Conservation (phyloP, 2,888 invertebrate species). For the Trichogramma dendrolimi region DNA sequence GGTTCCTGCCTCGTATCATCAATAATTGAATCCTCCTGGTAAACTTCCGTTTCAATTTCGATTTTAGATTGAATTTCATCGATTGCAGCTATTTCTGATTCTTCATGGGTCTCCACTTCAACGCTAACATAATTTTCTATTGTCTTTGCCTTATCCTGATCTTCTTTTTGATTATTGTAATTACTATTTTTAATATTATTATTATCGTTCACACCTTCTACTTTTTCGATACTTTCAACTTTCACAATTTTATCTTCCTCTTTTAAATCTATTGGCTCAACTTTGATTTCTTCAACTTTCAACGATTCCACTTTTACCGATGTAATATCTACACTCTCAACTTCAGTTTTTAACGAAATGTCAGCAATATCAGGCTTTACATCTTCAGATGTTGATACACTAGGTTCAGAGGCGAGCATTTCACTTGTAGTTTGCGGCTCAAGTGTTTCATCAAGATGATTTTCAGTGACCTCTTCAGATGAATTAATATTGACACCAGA, state of each 20-base stretch:
- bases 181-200: slow-evolving; percentile 1
- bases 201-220: slow-evolving; percentile 1
- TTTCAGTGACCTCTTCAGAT: neutral
- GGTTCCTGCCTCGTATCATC: slow-evolving; percentile 37
- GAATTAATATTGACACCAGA: slow-evolving; percentile 39
- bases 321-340: slow-evolving; percentile 32
- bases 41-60: slow-evolving; percentile 7
- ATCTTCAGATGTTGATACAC: slow-evolving; percentile 40
- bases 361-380: slow-evolving; percentile 40
- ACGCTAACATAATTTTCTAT: no score
- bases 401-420: no score
- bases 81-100: neutral
- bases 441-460: no score
- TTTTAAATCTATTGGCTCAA: neutral
- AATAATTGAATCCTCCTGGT: slow-evolving; percentile 27
- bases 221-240: neutral
- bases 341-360: slow-evolving; percentile 35
- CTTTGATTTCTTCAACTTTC: neutral
- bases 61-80: slow-evolving; percentile 3
- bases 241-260: neutral
- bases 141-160: slow-evolving; percentile 34
- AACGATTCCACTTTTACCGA: neutral
- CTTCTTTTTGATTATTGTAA: slow-evolving; percentile 27
- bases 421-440: no score
- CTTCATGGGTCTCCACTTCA: no score